Percentiles rank a stretch among this genome's conserved stretches.
phyloP scores from a whole-genome alignment of 92 coral and sea anemone species.

The Nematostella vectensis region DNA sequence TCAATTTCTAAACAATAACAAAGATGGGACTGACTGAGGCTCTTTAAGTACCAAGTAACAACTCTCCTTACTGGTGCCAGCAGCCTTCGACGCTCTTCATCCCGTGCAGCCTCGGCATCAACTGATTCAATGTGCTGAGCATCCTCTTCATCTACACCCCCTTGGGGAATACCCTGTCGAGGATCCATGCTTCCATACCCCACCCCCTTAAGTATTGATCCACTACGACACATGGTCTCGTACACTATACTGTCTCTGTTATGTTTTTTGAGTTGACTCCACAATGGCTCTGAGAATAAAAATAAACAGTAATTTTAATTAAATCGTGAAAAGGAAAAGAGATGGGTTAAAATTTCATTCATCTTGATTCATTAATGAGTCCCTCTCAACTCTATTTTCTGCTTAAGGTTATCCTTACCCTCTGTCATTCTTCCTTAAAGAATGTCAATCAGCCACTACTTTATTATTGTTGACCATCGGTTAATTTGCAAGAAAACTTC shows the following conservation, averaged over 20 bases:
- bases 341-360: not conserved
- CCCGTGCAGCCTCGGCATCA: not conserved
- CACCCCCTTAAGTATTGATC: not conserved
- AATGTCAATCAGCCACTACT: too few relatives aligned
- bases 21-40: too few relatives aligned
- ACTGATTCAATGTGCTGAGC: not conserved
- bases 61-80: too few relatives aligned
- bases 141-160: not conserved
- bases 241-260: not conserved
- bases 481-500: too few relatives aligned
- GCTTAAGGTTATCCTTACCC: too few relatives aligned
- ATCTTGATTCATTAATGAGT: too few relatives aligned
- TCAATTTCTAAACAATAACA: too few relatives aligned
- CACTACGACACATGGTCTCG: not conserved
- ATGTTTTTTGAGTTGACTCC: conserved; percentile 21
- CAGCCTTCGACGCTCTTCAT: not conserved
- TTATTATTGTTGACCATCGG: too few relatives aligned
- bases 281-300: conserved; percentile 12
- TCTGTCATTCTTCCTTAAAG: too few relatives aligned
- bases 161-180: not conserved
- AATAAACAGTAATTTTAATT: too few relatives aligned
- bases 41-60: too few relatives aligned
- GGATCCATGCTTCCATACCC: conserved; percentile 28
- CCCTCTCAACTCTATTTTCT: too few relatives aligned
- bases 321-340: not conserved